These are phyloP conservation scores for Bubo blakistoni DNA, from an alignment of 2,113 vertebrate species.

Conservation along the genomic window DNA sequence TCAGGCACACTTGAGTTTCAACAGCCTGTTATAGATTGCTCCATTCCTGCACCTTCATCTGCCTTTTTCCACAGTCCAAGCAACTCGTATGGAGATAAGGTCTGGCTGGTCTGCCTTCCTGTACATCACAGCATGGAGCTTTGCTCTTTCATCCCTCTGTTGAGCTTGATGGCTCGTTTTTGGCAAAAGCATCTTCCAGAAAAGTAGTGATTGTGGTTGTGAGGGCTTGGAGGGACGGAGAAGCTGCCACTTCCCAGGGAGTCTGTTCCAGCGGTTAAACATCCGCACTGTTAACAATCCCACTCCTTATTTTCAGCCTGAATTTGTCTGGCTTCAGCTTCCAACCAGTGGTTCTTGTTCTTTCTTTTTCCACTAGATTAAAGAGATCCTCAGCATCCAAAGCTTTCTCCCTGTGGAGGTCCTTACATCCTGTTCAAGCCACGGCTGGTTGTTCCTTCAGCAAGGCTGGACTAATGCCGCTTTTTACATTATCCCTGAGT, in stretches of 20 bases:
- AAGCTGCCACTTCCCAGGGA: neutral
- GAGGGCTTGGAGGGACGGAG: neutral
- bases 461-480: neutral
- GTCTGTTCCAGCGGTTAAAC: constrained; percentile 7
- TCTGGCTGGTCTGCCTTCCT: neutral
- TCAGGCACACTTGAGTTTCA: neutral
- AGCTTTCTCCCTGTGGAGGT: neutral
- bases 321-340: constrained; percentile 36
- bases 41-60: neutral
- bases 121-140: neutral
- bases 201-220: constrained; percentile 3
- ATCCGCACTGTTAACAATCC: neutral
- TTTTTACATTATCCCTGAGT: constrained; percentile 12
- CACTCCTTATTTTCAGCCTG: neutral
- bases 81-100: neutral
- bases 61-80: neutral
- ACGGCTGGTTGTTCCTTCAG: neutral
- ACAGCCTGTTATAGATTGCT: neutral
- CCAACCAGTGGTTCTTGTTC: constrained; percentile 26
- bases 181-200: neutral
- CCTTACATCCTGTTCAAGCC: constrained; percentile 44
- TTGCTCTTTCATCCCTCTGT: neutral
- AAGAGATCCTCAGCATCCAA: constrained; percentile 43
- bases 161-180: neutral
- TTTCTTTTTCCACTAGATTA: constrained; percentile 51